A percentile compares a stretch with the other conserved stretches of the same genome.
These are phyloP conservation scores for Penaeus indicus DNA, from an alignment of 1,140 invertebrate genomes.

Conservation along the genomic window DNA sequence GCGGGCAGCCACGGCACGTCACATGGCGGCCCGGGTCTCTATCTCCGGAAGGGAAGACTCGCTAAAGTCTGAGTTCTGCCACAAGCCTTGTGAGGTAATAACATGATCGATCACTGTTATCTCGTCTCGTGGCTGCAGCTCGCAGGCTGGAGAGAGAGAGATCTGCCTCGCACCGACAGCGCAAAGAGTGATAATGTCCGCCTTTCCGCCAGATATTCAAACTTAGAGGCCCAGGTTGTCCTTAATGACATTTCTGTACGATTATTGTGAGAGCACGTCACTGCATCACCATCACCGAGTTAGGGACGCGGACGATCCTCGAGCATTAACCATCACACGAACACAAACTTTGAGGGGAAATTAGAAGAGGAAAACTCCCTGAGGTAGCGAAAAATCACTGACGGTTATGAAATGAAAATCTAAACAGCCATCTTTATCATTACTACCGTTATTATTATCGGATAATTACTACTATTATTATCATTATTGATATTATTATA, in stretches of 20 bases:
- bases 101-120: constrained; percentile 36
- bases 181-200: too few relatives aligned
- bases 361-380: constrained; percentile 10
- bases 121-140: not conserved
- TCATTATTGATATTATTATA: too few relatives aligned
- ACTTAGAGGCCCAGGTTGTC: too few relatives aligned
- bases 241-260: too few relatives aligned
- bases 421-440: constrained; percentile 1
- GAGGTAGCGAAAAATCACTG: constrained; percentile 34
- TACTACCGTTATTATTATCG: not conserved
- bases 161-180: too few relatives aligned
- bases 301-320: too few relatives aligned
- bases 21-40: constrained; percentile 17
- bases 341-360: too few relatives aligned
- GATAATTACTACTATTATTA: too few relatives aligned
- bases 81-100: constrained; percentile 23
- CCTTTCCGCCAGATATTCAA: too few relatives aligned
- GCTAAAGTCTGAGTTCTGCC: constrained; percentile 7
- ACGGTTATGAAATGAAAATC: not conserved
- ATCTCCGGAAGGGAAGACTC: not conserved
- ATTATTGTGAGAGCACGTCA: too few relatives aligned
- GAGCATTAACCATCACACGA: too few relatives aligned
- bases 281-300: too few relatives aligned
- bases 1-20: not conserved
- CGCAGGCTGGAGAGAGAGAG: not conserved